phyloP scores from a whole-genome alignment of 2,797 vertebrate genomes.

The Onychomys arenicola region DNA sequence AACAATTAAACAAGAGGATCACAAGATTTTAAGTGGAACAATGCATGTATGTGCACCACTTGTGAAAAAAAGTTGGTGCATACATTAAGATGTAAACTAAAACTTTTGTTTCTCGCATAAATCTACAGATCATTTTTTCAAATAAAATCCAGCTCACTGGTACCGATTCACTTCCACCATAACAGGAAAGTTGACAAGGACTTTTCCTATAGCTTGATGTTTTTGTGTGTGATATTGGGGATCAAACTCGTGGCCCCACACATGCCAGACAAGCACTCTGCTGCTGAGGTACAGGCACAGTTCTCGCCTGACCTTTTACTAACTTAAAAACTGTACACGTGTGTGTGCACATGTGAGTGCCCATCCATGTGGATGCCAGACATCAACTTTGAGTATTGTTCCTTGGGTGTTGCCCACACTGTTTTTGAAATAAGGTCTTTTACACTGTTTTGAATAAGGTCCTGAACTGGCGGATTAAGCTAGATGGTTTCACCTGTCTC shows the following conservation, averaged over 20 bases:
- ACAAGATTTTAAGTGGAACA: background rate
- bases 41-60: background rate
- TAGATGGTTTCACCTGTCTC: background rate
- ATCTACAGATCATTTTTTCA: background rate
- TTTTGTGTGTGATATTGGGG: background rate
- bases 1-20: background rate
- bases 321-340: background rate
- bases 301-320: background rate
- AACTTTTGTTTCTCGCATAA: background rate
- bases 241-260: background rate
- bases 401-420: too few species aligned
- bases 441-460: too few species aligned
- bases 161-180: background rate
- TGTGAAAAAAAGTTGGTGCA: background rate
- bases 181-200: background rate
- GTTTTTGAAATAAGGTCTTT: too few species aligned
- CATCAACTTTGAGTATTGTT: background rate
- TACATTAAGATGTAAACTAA: background rate
- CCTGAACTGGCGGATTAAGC: background rate
- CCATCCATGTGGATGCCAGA: background rate
- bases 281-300: background rate
- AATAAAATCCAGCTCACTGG: background rate
- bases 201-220: background rate
- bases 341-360: background rate
- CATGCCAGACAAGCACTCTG: too few species aligned